Evolutionary conservation across 2,113 vertebrate species (phyloP), one percentile per base, ranked within the genome.

Genomic region (Coregonus clupeaformis): DNA sequence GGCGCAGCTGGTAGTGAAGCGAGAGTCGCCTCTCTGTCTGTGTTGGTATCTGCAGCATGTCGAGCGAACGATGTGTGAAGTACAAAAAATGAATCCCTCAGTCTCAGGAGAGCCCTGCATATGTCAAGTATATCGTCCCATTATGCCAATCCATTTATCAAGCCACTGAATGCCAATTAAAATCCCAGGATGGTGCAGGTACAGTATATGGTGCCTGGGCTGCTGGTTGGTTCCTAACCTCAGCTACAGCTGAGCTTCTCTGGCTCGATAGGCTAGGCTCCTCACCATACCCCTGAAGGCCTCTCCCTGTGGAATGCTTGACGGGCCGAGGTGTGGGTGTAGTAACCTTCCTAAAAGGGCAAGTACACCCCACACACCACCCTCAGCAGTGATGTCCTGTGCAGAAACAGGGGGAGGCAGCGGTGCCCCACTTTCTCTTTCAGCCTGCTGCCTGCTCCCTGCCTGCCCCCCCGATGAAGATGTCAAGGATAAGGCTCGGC

Each of bases 101-200:
- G 94, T 90, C 95, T 95, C 95, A 92, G 88, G 95, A 95, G 95
- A 95, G 90, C 85, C 91, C 87, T 94, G 93, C 95, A 96, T 96
- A 96, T 96, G 95, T 96, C 94, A 96, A 92, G 88, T 94, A 96
- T 95, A 95, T 95, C 94, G 94, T 95, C 93, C 95, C 95, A 95
- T 96, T 96, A 96, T 96, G 93, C 93, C 94, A 92, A 95, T 95
- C 94, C 94, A 96, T 96, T 96, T 95, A 96, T 96, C 94, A 96
- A 93, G 85, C 89, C 91, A 92, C 93, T 93, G 94, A 96, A 95
- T 94, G 94, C 93, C 95, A 96, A 96, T 96, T 96, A 95, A 95
- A 94, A 93, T 93, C 93, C 91, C 95, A 95, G 94, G 94, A 94
- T 95, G 94, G 93, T 91, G 94, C 93, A 96, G 94, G 95, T 96